phyloP scores from a whole-genome alignment of 2,888 invertebrate genomes.

The Meta bourneti region DNA sequence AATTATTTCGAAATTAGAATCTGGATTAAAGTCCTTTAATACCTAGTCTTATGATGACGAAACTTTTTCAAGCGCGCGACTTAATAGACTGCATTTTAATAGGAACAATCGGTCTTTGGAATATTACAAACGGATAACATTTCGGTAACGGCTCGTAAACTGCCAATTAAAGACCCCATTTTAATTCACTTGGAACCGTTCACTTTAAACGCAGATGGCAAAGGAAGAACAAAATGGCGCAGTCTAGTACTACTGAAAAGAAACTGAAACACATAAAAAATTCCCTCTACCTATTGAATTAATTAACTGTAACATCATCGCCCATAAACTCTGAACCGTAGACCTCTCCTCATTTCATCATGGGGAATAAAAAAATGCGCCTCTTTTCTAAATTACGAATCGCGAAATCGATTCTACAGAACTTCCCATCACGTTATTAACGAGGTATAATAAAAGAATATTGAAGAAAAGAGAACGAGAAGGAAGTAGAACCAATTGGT shows the following conservation, averaged over 20 bases:
- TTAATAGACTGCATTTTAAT: too few relatives aligned
- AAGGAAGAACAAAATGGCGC: too few relatives aligned
- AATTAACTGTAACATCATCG: background rate
- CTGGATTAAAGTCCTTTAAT: too few relatives aligned
- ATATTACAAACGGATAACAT: too few relatives aligned
- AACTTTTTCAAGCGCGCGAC: too few relatives aligned
- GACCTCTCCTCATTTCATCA: background rate
- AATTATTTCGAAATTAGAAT: too few relatives aligned
- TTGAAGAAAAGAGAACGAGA: background rate
- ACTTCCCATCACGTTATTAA: constrained; percentile 25
- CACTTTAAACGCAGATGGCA: too few relatives aligned
- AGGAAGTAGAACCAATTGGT: constrained; percentile 14
- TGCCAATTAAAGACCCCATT: too few relatives aligned
- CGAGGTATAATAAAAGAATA: constrained; percentile 19
- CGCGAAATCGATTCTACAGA: constrained; percentile 11
- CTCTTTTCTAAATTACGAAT: constrained; percentile 14
- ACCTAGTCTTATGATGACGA: too few relatives aligned
- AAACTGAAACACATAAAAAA: background rate
- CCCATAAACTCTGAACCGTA: background rate
- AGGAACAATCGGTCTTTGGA: too few relatives aligned
- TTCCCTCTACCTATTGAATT: background rate
- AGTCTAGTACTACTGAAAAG: background rate
- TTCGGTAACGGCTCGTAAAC: too few relatives aligned
- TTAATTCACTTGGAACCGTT: too few relatives aligned
- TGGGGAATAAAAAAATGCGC: background rate